Base-by-base conservation (phyloP, 1,140 invertebrate genomes). In the Ptiloglossa arizonensis region DNA sequence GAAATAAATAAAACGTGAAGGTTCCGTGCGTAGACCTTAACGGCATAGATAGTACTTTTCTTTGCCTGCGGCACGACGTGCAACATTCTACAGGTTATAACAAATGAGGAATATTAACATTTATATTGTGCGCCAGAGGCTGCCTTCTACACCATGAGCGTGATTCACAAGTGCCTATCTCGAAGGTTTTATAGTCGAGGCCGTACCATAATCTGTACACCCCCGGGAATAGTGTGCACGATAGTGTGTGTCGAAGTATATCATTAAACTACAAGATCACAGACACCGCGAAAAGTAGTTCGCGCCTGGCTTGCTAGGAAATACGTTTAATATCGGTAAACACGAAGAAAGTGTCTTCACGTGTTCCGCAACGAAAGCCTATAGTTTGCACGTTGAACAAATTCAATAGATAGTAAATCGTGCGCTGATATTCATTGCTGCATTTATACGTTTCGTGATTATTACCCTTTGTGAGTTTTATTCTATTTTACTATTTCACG, bases 71-170 rank as follows among this genome's bases (percentile, higher is more conserved):
- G 48, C 27, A 38, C 11, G 13, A 24, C 24, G 48, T 3, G 32
- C n/a, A 46, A 4, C 19, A 24, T 52, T 71, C 46, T 17, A 52
- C 24, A 13, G 54, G 57, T 71, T 70, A 57, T 85, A 71, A 85
- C 57, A 56, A 85, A 85, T 54, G 74, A 81, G 48, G 50, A 50
- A 85, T 85, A 85, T 85, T 82, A 85, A 82, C 83, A 75, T 85
- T 84, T 84, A 81, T 52, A 63, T 41, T 17, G 27, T 54, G 22
- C 54, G 41, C 48, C 46, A 29, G n/a, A 29, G 52, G 69, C 60
- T 79, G 57, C 35, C 73, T 54, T 67, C 19, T 81, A 63, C 64
- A 80, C 24, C 29, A 15, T 59, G 35, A 78, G 50, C 83, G 44
- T 85, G 83, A 85, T 66, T 85, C 83, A 85, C 76, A 69, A 73